A percentile compares a stretch with the other conserved stretches of the same genome.
phyloP scores from a whole-genome alignment of 2,888 invertebrate species.

The Frankliniella fusca region DNA sequence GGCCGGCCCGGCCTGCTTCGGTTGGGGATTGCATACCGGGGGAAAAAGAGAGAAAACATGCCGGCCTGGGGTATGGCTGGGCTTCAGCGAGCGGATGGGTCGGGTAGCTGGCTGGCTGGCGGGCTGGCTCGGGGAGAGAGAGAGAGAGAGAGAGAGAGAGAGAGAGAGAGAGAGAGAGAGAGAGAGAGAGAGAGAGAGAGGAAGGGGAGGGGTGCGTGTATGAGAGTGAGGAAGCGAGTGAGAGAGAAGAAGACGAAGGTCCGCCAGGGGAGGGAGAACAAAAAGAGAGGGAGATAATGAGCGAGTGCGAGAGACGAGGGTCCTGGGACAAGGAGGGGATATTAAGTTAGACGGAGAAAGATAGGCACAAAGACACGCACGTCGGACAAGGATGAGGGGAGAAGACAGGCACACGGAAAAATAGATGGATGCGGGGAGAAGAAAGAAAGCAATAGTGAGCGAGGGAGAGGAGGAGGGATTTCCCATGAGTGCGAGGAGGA shows the following conservation, averaged over 20 bases:
- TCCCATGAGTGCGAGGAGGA: too few relatives aligned
- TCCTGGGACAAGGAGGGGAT: too few relatives aligned
- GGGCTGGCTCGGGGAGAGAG: not conserved
- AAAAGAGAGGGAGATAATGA: not conserved
- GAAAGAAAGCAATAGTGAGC: not conserved
- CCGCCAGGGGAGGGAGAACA: too few relatives aligned
- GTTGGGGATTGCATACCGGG: constrained; percentile 8
- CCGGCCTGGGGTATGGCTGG: not conserved
- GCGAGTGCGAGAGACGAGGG: too few relatives aligned
- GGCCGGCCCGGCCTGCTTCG: not conserved
- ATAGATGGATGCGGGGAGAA: not conserved
- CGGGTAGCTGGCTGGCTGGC: not conserved
- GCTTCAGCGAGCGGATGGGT: not conserved
- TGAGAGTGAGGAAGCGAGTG: not conserved
- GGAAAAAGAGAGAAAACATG: constrained; percentile 54
- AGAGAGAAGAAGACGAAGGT: not conserved
- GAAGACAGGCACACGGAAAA: too few relatives aligned
- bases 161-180: not conserved
- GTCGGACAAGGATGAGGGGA: too few relatives aligned
- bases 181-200: not conserved
- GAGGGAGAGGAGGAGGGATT: not conserved
- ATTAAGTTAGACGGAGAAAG: too few relatives aligned
- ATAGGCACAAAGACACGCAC: too few relatives aligned
- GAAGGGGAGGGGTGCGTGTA: not conserved
- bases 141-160: constrained; percentile 14